Base-by-base conservation (phyloP, 2,113 vertebrate genomes). In the Sardina pilchardus region DNA sequence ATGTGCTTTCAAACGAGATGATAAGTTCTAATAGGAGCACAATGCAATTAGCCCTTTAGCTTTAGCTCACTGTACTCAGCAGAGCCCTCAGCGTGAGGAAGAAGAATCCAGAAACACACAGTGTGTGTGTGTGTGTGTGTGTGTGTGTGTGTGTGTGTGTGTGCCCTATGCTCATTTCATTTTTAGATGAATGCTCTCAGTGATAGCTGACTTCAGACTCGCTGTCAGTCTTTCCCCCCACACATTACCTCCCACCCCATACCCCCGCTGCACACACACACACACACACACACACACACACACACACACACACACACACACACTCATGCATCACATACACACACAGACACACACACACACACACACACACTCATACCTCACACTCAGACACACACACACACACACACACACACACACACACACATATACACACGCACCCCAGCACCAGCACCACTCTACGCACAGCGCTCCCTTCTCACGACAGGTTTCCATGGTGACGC, bases 401-500 rank as follows among this genome's bases (percentile, higher is more conserved):
- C 67, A 34, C 67, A 75, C 67, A 75, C 67, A 36, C 30, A 75
- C 30, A 78, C 34, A 39, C 12, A 78, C 2, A 78, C 34, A 39
- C 30, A 56, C 71, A 39, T 34, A n/a, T 1, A n/a, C 21, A 63
- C 59, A n/a, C 24, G 6, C 59, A 63, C 84, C 59, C 82, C 48
- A 48, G 39, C 82, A 53, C 44, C 26, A 30, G 9, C 45, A 71
- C 71, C 71, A 78, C 81, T 47, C 85, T 81, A 59, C n/a, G 44
- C 88, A 82, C 67, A 86, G 50, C 82, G 17, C 82, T 67, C 39
- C 6, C 86, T 84, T 89, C 88, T 83, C 63, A 83, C 85, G 81
- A n/a, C 75, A 87, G 83, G 90, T 91, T 88, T 89, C 89, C 88
- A 90, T 88, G 86, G 89, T 82, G 86, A 90, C 83, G 53, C 87